Evolutionary conservation across 2,888 invertebrate genomes (phyloP).

Genomic region (Scelioninae gen. 1): DNA sequence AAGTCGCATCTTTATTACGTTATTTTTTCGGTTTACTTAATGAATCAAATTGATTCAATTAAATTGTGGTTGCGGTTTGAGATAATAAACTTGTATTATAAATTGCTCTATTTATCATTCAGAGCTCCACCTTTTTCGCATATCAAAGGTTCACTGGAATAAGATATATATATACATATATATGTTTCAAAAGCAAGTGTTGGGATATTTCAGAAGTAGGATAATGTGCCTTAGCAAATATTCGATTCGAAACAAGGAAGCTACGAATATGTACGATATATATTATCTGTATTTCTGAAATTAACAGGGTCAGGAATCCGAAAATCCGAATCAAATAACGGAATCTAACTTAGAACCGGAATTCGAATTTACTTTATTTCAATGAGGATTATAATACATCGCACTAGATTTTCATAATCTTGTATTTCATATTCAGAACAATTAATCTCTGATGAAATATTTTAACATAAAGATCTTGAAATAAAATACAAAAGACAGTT

Average conservation of each 20-base stretch:
- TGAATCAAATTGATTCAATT: too few species aligned
- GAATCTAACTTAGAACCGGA: slow-evolving; percentile 6
- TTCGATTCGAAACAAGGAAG: slow-evolving; percentile 14
- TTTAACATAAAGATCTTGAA: too few species aligned
- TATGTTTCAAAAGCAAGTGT: slow-evolving; percentile 12
- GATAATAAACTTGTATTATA: not conserved
- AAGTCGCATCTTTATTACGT: too few species aligned
- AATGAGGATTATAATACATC: not conserved
- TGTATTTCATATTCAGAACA: not conserved
- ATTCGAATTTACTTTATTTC: slow-evolving; percentile 3
- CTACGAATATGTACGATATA: slow-evolving; percentile 4
- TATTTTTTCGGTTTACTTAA: too few species aligned
- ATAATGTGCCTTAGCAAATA: not conserved
- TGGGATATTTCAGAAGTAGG: slow-evolving; percentile 8
- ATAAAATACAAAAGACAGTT: too few species aligned
- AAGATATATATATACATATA: too few species aligned
- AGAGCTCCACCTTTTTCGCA: not conserved
- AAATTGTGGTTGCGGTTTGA: too few species aligned
- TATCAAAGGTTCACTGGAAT: slow-evolving; percentile 10
- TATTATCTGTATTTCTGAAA: slow-evolving; percentile 14
- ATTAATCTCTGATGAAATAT: too few species aligned
- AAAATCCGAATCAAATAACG: slow-evolving; percentile 20
- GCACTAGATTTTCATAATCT: not conserved
- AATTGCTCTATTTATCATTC: slow-evolving; percentile 3
- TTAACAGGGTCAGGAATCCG: slow-evolving; percentile 41